These are phyloP conservation scores for Sebastes itinus DNA, from an alignment of 2,797 vertebrate species.

Conservation along the genomic window DNA sequence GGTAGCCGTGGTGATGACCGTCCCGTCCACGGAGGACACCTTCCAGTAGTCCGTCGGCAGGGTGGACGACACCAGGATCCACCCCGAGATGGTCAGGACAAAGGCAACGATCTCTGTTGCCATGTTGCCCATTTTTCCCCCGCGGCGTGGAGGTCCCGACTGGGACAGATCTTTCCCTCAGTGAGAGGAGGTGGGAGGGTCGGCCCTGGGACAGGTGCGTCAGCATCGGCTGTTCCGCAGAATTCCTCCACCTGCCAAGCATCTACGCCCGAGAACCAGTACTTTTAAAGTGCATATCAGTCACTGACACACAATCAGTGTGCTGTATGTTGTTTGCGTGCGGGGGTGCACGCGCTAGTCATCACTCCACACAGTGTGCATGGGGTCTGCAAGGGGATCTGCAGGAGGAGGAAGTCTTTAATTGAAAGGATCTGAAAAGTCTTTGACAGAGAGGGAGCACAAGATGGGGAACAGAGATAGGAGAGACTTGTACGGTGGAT, in stretches of 20 bases:
- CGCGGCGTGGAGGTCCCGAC: neutral
- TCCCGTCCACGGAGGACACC: constrained; percentile 93
- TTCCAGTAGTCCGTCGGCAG: constrained; percentile 96
- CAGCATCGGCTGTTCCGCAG: constrained; percentile 31
- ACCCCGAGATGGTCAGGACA: constrained; percentile 86
- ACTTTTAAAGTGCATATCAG: constrained; percentile 14
- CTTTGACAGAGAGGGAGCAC: constrained; percentile 39
- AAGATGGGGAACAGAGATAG: constrained; percentile 41
- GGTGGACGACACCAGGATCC: constrained; percentile 93
- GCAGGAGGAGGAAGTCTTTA: constrained; percentile 61
- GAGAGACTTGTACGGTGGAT: neutral
- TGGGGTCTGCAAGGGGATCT: constrained; percentile 63
- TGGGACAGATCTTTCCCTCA: constrained; percentile 23
- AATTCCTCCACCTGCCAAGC: constrained; percentile 19
- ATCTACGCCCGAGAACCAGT: constrained; percentile 23
- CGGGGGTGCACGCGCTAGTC: constrained; percentile 16
- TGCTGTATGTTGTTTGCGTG: constrained; percentile 33
- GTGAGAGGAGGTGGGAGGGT: constrained; percentile 41
- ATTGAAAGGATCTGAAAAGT: constrained; percentile 70
- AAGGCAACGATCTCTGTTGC: constrained; percentile 90
- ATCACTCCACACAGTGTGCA: constrained; percentile 61
- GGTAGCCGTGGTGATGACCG: constrained; percentile 95
- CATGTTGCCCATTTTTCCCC: constrained; percentile 82
- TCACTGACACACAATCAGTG: constrained; percentile 19
- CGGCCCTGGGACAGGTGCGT: constrained; percentile 31